phyloP scores from a whole-genome alignment of 2,888 invertebrate species.

The Campoplex nolae region DNA sequence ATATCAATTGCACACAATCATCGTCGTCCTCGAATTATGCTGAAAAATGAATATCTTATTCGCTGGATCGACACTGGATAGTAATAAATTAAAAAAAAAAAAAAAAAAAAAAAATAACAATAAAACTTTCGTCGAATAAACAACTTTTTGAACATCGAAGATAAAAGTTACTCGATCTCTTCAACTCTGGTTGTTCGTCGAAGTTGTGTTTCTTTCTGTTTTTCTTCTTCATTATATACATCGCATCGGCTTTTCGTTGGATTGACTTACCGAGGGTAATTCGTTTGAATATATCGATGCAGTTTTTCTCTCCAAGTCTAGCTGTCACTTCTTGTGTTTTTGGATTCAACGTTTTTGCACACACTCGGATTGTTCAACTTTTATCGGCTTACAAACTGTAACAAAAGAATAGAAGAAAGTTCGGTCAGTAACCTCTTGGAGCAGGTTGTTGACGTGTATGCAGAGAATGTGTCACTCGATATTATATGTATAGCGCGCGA shows the following conservation, averaged over 20 bases:
- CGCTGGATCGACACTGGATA: background rate
- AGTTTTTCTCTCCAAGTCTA: conserved; percentile 25
- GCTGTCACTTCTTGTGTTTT: conserved; percentile 43
- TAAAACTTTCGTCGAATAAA: background rate
- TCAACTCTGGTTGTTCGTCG: conserved; percentile 26
- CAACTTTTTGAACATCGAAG: conserved; percentile 66
- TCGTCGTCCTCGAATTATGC: background rate
- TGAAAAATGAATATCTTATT: background rate
- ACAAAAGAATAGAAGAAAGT: conserved; percentile 63
- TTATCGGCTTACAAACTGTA: conserved; percentile 50
- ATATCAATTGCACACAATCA: background rate
- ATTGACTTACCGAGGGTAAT: conserved; percentile 55
- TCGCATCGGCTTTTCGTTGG: conserved; percentile 5
- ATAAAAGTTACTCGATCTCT: conserved; percentile 70
- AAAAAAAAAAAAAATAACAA: background rate
- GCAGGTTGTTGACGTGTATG: conserved; percentile 57
- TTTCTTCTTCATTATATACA: background rate
- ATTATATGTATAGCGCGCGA: conserved; percentile 16
- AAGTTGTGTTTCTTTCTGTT: conserved; percentile 10
- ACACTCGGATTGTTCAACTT: conserved; percentile 19
- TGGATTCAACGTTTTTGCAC: conserved; percentile 14
- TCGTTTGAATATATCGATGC: conserved; percentile 63
- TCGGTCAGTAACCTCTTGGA: conserved; percentile 62
- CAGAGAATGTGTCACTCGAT: conserved; percentile 1
- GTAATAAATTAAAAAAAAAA: background rate